Evolutionary conservation across 1,140 invertebrate genomes (phyloP).

Genomic region (Nasonia giraulti): DNA sequence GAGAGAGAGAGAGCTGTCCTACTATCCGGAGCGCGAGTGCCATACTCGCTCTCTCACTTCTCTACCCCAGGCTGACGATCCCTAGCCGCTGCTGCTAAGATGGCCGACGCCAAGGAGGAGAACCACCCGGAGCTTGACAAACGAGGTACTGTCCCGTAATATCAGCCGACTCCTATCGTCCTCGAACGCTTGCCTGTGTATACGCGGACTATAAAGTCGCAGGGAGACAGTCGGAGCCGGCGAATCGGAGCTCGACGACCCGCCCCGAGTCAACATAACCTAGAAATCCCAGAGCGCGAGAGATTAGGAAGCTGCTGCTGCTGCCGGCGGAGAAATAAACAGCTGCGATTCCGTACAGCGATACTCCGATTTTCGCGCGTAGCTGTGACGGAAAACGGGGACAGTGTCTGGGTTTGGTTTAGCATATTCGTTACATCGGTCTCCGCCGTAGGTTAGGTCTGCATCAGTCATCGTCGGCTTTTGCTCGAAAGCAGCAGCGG

Average conservation of each 20-base stretch:
- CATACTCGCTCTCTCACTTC: neutral
- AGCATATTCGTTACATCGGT: no score
- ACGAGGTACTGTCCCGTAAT: conserved; percentile 71
- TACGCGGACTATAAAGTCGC: no score
- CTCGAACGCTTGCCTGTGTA: no score
- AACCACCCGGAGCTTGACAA: conserved; percentile 74
- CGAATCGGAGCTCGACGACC: neutral
- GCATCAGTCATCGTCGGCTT: neutral
- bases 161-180: neutral
- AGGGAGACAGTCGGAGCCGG: neutral
- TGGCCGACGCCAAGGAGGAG: conserved; percentile 78
- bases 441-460: neutral
- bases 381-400: no score
- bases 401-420: no score
- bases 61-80: neutral
- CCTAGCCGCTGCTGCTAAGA: conserved; percentile 68
- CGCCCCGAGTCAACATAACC: conserved; percentile 2
- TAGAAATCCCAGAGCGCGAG: neutral
- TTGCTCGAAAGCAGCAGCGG: neutral
- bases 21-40: neutral
- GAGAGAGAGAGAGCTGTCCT: conserved; percentile 9
- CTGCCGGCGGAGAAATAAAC: neutral
- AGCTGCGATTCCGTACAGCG: neutral
- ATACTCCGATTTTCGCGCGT: no score
- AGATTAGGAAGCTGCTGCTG: neutral